Conservation (phyloP, 1,140 invertebrate species). For the Telenomus remus region DNA sequence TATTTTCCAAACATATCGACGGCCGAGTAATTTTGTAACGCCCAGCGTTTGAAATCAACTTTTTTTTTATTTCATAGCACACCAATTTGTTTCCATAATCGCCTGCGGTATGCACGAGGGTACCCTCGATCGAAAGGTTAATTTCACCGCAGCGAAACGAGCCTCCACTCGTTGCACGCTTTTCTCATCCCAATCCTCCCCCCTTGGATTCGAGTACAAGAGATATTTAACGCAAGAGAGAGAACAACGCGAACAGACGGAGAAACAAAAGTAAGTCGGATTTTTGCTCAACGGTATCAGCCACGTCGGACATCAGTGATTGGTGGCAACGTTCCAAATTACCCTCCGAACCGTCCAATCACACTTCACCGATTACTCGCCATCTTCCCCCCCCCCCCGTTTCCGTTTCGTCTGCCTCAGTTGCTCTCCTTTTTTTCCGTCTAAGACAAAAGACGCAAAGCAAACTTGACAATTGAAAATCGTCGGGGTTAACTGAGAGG, state of each 20-base stretch:
- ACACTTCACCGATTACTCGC: conserved; percentile 55
- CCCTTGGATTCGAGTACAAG: conserved; percentile 54
- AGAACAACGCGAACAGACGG: background rate
- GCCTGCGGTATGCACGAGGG: conserved; percentile 56
- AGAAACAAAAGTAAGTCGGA: conserved; percentile 61
- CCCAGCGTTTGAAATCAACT: background rate
- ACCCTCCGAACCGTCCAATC: conserved; percentile 64
- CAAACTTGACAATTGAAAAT: conserved; percentile 28
- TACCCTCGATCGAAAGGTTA: conserved; percentile 66
- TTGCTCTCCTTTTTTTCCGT: conserved; percentile 14
- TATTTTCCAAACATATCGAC: conserved; percentile 30
- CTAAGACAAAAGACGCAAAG: conserved; percentile 37
- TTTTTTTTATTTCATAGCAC: conserved; percentile 25
- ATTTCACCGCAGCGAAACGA: conserved; percentile 65
- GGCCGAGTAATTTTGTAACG: conserved; percentile 29
- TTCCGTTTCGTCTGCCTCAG: conserved; percentile 1
- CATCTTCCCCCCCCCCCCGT: conserved; percentile 18
- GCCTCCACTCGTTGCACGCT: conserved; percentile 4
- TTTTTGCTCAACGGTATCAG: conserved; percentile 64
- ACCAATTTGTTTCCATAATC: conserved; percentile 65
- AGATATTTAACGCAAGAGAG: conserved; percentile 37
- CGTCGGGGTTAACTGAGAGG: conserved; percentile 11
- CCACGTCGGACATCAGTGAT: conserved; percentile 65
- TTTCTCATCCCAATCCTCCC: conserved; percentile 46
- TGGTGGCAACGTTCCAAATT: conserved; percentile 71